Evolutionary conservation across 2,888 invertebrate genomes (phyloP), one percentile per base, ranked within the genome.

Genomic region (Corythucha ciliata): DNA sequence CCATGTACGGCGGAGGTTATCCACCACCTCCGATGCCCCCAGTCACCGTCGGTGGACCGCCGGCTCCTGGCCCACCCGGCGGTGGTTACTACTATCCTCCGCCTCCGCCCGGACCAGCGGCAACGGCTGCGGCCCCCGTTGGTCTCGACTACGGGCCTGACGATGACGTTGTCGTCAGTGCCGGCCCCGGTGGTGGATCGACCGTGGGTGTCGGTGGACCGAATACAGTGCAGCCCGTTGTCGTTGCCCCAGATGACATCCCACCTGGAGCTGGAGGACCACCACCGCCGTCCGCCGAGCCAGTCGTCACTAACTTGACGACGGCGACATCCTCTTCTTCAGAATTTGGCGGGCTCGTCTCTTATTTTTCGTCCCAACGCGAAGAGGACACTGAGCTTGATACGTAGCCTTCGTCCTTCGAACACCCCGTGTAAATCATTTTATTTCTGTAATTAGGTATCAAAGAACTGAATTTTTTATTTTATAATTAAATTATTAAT

Each of bases 341-440:
- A n/a, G 89, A 88, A 66, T 90, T 90, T 68, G 89, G 89, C 32
- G 90, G 90, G 4, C 75, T 91, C 62, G 90, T 90, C 53, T 89
- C 88, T 67, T 91, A 91, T 71, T 90, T 90, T 70, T 89, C 89
- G 61, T 88, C 88, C 66, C 90, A 90, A 69, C 79, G 79, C 61
- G 84, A 89, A 67, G 89, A 89, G 66, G 88, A 89, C 69, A 76
- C 88, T 64, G 88, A 88, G 1, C 36, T 51, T 18, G 51, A 51
- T n/a, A 51, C 51, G 45, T 51, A 51, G 51, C 51, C 14, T 39
- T 20, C 16, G 20, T 20, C 8, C 12, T 16, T 14, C 18, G 8
- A 10, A n/a, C 29, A 29, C 20, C 36, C 12, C 8, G 14, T 33
- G 33, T 33, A 33, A 33, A 33, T 33, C 14, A 16, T 33, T 33